Percentiles rank a stretch among this genome's conserved stretches.
phyloP scores from a whole-genome alignment of 2,797 vertebrate genomes.

The Sylvia borin region DNA sequence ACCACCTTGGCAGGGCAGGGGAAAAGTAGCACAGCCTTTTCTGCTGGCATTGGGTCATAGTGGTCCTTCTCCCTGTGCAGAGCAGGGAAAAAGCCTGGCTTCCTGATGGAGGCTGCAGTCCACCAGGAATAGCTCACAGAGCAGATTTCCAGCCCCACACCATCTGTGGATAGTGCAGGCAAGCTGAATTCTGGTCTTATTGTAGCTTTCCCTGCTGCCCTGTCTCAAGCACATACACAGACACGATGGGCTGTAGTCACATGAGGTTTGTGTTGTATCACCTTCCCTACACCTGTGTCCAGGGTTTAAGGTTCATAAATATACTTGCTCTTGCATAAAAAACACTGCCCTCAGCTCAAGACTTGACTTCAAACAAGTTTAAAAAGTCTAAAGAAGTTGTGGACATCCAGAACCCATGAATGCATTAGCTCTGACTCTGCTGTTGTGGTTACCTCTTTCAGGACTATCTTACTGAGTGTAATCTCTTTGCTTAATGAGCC shows the following conservation, averaged over 20 bases:
- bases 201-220: neutral
- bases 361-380: neutral
- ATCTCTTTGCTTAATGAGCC: constrained; percentile 99
- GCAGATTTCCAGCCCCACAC: neutral
- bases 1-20: accelerated
- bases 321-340: neutral
- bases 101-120: neutral
- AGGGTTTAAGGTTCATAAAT: neutral
- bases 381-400: neutral
- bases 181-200: neutral
- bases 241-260: neutral
- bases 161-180: neutral
- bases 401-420: neutral
- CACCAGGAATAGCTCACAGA: neutral
- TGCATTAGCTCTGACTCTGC: neutral
- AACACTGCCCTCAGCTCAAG: neutral
- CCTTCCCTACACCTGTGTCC: neutral
- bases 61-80: neutral
- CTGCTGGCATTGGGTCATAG: no score
- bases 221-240: accelerated
- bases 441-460: constrained; percentile 60
- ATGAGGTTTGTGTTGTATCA: neutral
- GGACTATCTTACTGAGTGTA: constrained; percentile 96
- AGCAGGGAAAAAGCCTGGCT: neutral
- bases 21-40: neutral